Evolutionary conservation across 2,888 invertebrate species (phyloP), one percentile per base, ranked within the genome.

Genomic region (Agrenia bidenticulata): DNA sequence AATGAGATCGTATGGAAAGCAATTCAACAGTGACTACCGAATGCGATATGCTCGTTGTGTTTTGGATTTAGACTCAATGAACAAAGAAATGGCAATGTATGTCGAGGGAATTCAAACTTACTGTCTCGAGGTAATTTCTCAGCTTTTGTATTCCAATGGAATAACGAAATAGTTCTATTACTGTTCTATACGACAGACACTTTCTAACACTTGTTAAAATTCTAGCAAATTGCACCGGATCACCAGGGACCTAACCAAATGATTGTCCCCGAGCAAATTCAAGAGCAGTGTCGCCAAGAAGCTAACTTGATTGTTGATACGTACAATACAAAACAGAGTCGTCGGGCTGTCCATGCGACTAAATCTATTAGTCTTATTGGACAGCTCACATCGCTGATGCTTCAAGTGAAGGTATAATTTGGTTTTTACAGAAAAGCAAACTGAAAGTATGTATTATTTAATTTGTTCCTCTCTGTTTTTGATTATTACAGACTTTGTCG

Each of bases 11-110:
- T 89, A 89, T 79, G 89, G 89, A 32, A 86, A 89, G 77, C 85
- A 85, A 68, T 85, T 92, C 77, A 86, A 89, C 2, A 87, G 90
- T 69, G 94, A 95, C 78, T 97, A 95, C 80, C 92, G 95, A 80
- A 86, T 89, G 75, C 88, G 88, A 77, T 97, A 97, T 82, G 96
- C 96, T 15, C 86, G 87, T 70, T 80, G 81, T 56, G 88, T 97
- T 1, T 87, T 96, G 61, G 92, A 94, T 73, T 85, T 97, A 76
- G 96, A 96, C 78, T 89, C 88, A 77, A 87, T 97, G 82, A 97
- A 97, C 81, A 85, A 86, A 76, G 92, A 94, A 79, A 85, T 97
- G 72, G 89, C 92, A 79, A 88, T 88, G 69, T 90, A 89, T 79
- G 84, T 96, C 57, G 89, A 89, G 78, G 89, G 90, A 77, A 89